Base-by-base conservation (phyloP, 1,140 invertebrate genomes). In the Caenorhabditis latens region DNA sequence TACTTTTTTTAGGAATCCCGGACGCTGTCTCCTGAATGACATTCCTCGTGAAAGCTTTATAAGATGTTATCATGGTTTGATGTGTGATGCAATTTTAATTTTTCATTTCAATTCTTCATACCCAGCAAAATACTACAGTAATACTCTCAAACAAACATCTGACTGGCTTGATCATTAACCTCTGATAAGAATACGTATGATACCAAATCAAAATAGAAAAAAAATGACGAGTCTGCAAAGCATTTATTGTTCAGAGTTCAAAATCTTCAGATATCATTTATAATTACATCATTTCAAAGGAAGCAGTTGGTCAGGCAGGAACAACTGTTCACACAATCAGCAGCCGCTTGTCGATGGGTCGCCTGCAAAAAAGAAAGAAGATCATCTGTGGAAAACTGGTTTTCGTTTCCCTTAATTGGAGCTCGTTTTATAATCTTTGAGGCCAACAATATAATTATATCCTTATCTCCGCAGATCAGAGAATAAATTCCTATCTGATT, bases 361-460 rank as follows among this genome's bases (percentile, higher is more conserved):
- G 5, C 14, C 14, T 63, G 61, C 61, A 63, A 40, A 63, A 40
- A 32, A 71, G 61, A 65, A 16, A 67, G 21, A 43, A 43, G 21
- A 40, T 40, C 61, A 40, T 11, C 21, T 65, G n/a, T n/a, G n/a
- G n/a, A n/a, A 71, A 65, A 13, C 11, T 40, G 19, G 9, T 71
- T 71, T 42, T 71, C 42, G 65, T 71, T 46, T 53, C 50, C 50
- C 65, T 24, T 24, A 40, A 67, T 19, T 71, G 61, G 19, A 63
- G 65, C 65, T 71, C 46, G 65, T 71, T 71, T 71, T 16, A 71
- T 71, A 71, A 71, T 71, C 65, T 71, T 71, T 71, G 65, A 43
- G 40, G 65, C 65, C 65, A 46, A 43, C 14, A 21, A 1, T 43
- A 71, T 43, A 43, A 43, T 43, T 46, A 71, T 46, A 19, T 32